Base-by-base conservation (phyloP, 2,797 vertebrate genomes). In the Acanthurus tractus region DNA sequence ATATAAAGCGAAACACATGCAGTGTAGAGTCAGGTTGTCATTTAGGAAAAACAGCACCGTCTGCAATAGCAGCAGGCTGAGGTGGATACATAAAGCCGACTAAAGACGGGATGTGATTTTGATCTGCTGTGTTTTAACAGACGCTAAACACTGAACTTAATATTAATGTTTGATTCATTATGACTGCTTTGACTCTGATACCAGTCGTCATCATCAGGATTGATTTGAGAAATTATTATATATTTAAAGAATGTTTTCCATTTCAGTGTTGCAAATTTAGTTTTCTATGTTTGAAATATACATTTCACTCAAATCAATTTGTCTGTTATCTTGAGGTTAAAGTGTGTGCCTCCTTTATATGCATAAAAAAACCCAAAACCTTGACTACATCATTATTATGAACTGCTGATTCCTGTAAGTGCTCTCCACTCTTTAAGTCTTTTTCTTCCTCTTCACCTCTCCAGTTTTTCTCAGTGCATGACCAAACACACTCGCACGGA, bases 401-500 rank as follows among this genome's bases (percentile, higher is more conserved):
- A 63, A 56, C 50, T 48, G 15, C 38, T 45, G 52, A 34, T 40
- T 62, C 4, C 25, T 29, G 25, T 22, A 34, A 25, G 62, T 74
- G 50, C 29, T 76, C 20, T 63, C 17, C 2, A 8, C 50, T 63
- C 42, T 62, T 18, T 36, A n/a, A 53, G 25, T 22, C 23, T 12
- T 11, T 64, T n/a, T 55, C 6, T 46, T 69, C 23, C n/a, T 49
- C 25, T 67, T 14, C 3, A 0, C 50, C 58, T 36, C 8, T 68
- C 9, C 42, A 20, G 0, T 23, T 46, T 25, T 63, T 40, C 53
- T 20, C 8, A 1, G 13, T 38, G 57, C 53, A 18, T 70, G 70
- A 74, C 64, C 63, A 73, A 81, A 81, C 77, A 61, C 72, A 58
- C 61, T 57, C 50, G 48, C 65, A 69, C 11, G 63, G 57, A 17